Evolutionary conservation across 1,140 invertebrate genomes (phyloP).

Genomic region (Daktulosphaira vitifoliae): DNA sequence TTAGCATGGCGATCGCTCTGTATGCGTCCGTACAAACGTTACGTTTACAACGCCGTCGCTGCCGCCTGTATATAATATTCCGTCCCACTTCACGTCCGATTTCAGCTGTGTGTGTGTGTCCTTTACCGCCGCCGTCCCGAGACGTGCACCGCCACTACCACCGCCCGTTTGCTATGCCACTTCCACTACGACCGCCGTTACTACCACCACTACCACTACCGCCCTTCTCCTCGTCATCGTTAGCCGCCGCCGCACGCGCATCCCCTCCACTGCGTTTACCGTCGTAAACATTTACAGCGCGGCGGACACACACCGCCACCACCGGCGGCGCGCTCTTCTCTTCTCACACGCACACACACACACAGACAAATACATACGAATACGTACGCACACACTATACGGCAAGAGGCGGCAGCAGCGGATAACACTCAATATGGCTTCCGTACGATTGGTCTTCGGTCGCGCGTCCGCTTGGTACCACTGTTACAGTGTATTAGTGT

Average conservation of each 20-base stretch:
- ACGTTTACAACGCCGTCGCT: not conserved
- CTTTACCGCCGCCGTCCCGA: constrained; percentile 5
- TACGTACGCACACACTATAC: too few species aligned
- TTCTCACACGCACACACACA: too few species aligned
- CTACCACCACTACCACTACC: not conserved
- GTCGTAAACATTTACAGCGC: too few species aligned
- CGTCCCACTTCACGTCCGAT: constrained; percentile 32
- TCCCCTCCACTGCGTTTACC: not conserved
- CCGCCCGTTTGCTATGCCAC: not conserved
- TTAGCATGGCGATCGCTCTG: constrained; percentile 14
- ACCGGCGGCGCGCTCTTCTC: constrained; percentile 9
- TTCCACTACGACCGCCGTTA: not conserved
- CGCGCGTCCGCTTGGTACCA: constrained; percentile 13
- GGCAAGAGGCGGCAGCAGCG: constrained; percentile 2
- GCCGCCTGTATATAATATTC: not conserved
- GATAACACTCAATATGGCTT: constrained; percentile 29
- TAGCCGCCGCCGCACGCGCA: not conserved
- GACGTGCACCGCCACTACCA: not conserved
- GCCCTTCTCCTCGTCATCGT: not conserved
- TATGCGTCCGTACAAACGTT: not conserved
- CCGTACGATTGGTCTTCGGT: constrained; percentile 21
- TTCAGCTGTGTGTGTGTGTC: constrained; percentile 20
- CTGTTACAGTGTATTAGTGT: not conserved
- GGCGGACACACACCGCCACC: not conserved
- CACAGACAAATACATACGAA: too few species aligned